A percentile compares a stretch with the other conserved stretches of the same genome.
Evolutionary conservation across 2,888 invertebrate species (phyloP).

Genomic region (Tetranychus truncatus): DNA sequence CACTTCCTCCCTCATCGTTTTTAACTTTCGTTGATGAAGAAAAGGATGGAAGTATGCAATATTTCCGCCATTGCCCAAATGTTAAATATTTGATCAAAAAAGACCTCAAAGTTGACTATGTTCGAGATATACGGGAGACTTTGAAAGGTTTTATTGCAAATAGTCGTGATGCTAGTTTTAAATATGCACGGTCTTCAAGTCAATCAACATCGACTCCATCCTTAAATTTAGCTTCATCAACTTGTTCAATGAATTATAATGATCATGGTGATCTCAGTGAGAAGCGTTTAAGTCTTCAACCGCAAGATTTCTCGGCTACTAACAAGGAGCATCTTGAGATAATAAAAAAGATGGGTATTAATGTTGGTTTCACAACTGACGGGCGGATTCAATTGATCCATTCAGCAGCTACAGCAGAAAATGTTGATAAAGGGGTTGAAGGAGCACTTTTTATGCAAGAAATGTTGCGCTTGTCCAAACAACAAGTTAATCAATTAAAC

Average conservation of each 20-base stretch:
- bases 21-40: not conserved
- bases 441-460: conserved; percentile 90
- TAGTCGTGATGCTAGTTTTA: not conserved
- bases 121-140: conserved; percentile 10
- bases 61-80: not conserved
- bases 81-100: not conserved
- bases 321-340: conserved; percentile 72
- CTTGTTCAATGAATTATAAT: not conserved
- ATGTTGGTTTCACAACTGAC: conserved; percentile 56
- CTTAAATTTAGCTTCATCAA: not conserved
- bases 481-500: conserved; percentile 39
- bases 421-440: conserved; percentile 67
- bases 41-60: not conserved
- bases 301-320: conserved; percentile 44
- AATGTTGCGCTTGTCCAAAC: conserved; percentile 72
- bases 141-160: conserved; percentile 17
- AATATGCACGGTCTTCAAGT: not conserved
- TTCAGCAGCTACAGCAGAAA: conserved; percentile 59
- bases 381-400: conserved; percentile 82
- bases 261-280: not conserved
- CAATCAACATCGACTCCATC: not conserved
- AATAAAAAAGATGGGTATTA: conserved; percentile 83
- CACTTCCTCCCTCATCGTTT: not conserved
- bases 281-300: not conserved
- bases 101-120: not conserved